phyloP scores from a whole-genome alignment of 2,113 vertebrate species.

The Colistium nudipinnis region DNA sequence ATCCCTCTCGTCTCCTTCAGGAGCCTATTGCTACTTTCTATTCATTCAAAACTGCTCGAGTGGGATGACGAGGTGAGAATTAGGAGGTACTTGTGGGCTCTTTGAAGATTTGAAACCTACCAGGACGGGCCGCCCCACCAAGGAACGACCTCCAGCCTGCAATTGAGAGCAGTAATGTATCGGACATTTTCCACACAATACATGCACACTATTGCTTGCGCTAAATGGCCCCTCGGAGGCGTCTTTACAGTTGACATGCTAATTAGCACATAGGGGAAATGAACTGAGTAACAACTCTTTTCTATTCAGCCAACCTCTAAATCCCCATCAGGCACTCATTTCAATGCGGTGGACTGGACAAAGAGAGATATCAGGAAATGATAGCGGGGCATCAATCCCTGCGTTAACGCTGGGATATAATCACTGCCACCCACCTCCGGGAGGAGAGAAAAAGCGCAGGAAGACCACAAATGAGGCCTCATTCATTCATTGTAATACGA shows the following conservation, averaged over 20 bases:
- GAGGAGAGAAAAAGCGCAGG: constrained; percentile 5
- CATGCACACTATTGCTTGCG: constrained; percentile 19
- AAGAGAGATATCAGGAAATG: constrained; percentile 49
- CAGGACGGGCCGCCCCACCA: constrained; percentile 1
- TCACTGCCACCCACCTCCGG: constrained; percentile 1
- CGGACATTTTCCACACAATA: neutral
- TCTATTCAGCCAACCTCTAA: constrained; percentile 60
- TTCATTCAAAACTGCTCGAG: constrained; percentile 40
- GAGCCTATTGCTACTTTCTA: constrained; percentile 25
- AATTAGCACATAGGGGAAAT: constrained; percentile 73
- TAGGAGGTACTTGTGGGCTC: constrained; percentile 12
- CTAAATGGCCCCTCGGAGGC: constrained; percentile 59
- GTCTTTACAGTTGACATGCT: constrained; percentile 72
- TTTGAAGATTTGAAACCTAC: constrained; percentile 25
- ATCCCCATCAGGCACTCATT: constrained; percentile 43
- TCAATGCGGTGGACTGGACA: constrained; percentile 41
- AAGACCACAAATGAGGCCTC: constrained; percentile 29
- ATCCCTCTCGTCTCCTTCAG: neutral
- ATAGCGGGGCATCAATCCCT: constrained; percentile 53
- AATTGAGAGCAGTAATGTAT: constrained; percentile 2
- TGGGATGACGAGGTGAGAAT: constrained; percentile 17
- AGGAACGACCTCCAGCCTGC: constrained; percentile 48
- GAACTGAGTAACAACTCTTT: constrained; percentile 70
- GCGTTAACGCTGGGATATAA: constrained; percentile 44
- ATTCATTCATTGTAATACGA: constrained; percentile 45